Evolutionary conservation across 2,888 invertebrate species (phyloP).

Genomic region (Scaptomyza tumidula): DNA sequence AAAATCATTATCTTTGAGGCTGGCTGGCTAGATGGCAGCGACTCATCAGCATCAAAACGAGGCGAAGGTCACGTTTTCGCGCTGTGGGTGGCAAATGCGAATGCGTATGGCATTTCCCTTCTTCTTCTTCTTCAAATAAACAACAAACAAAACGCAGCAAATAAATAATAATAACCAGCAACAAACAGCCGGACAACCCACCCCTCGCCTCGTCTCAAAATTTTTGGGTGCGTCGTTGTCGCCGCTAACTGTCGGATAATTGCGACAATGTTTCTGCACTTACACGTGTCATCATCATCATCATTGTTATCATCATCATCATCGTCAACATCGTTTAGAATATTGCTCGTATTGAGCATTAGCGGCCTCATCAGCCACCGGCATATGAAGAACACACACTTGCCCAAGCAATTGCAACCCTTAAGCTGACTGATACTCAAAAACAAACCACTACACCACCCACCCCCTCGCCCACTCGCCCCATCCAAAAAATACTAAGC

Average conservation of each 20-base stretch:
- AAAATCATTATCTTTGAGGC: conserved; percentile 65
- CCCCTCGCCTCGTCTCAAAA: background rate
- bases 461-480: background rate
- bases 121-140: conserved; percentile 69
- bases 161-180: conserved; percentile 68
- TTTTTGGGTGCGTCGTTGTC: conserved; percentile 3
- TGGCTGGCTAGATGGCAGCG: conserved; percentile 13
- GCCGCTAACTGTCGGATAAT: conserved; percentile 70
- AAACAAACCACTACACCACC: background rate
- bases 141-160: conserved; percentile 72
- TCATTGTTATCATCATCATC: conserved; percentile 17
- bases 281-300: conserved; percentile 74
- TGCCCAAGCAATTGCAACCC: conserved; percentile 60
- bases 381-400: conserved; percentile 15
- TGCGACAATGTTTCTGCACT: conserved; percentile 80
- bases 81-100: conserved; percentile 75
- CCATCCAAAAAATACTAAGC: background rate
- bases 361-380: conserved; percentile 51
- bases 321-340: conserved; percentile 30
- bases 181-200: conserved; percentile 30
- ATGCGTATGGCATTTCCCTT: conserved; percentile 43
- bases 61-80: conserved; percentile 79
- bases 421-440: conserved; percentile 24
- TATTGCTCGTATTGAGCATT: conserved; percentile 35
- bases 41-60: conserved; percentile 44